Evolutionary conservation across 1,140 invertebrate genomes (phyloP), one percentile per base, ranked within the genome.

Genomic region (Nixonia krombeini): DNA sequence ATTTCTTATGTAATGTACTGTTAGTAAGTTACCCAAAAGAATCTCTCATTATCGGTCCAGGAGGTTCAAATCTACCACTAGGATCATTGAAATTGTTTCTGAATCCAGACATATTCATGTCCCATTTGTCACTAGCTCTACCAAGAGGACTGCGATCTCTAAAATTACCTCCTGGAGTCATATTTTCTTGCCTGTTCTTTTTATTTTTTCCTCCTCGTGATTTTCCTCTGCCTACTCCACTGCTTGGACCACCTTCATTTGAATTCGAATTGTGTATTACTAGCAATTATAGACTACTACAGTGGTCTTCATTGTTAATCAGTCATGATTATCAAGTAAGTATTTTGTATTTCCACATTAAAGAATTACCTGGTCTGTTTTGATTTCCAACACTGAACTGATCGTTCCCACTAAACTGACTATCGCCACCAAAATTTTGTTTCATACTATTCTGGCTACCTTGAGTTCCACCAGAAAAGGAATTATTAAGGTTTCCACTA

Each of bases 61-160:
- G 17, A 10, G 50, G 15, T 23, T 74, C 72, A 29, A 68, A 73
- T 1, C 73, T 33, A 42, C 40, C 35, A 38, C 51, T 55, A n/a
- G 65, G 26, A 35, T 73, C 71, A 29, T 35, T 52, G 23, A 73
- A 75, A 38, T 29, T 45, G 9, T 57, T 35, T 44, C 65, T 40
- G 17, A 58, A 69, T 18, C 52, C 38, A 7, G 52, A 49, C 37
- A 62, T 42, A 10, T 29, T 47, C 57, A 68, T 62, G 15, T 68
- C 64, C n/a, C n/a, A n/a, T 12, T 58, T 57, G 61, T 23, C 29
- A 13, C 59, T 57, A 9, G 55, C 44, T 12, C 80, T 78, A 21
- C 69, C 74, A 26, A 85, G 57, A 3, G 82, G 83, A 58, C 82
- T 85, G 15, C 83, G 70, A 56, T 85, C 84, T 49, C 83, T 63